phyloP scores from a whole-genome alignment of 2,113 vertebrate genomes.

The Tetraodon nigroviridis region DNA sequence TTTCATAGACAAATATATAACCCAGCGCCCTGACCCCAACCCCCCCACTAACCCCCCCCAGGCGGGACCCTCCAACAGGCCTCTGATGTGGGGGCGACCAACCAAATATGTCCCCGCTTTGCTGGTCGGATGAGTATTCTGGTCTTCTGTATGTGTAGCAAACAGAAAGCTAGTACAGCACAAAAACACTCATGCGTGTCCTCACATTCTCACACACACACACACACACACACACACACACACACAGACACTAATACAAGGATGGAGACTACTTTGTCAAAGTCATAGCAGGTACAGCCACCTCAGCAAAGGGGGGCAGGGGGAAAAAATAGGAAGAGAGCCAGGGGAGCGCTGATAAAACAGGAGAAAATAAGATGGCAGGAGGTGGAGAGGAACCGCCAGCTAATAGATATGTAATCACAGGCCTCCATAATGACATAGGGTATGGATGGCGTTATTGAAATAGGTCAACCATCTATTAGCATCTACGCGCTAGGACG shows the following conservation, averaged over 20 bases:
- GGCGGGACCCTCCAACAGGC: too few relatives aligned
- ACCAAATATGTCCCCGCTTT: too few relatives aligned
- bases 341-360: slow-evolving; percentile 30
- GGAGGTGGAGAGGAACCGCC: slow-evolving; percentile 30
- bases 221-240: slow-evolving; percentile 15
- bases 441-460: slow-evolving; percentile 58
- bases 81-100: too few relatives aligned
- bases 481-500: slow-evolving; percentile 49
- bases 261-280: slow-evolving; percentile 73
- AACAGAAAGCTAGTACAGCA: neutral
- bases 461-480: slow-evolving; percentile 64
- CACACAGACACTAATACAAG: slow-evolving; percentile 39
- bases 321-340: slow-evolving; percentile 10
- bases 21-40: too few relatives aligned
- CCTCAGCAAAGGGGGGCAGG: slow-evolving; percentile 68
- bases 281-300: slow-evolving; percentile 76
- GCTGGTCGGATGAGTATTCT: too few relatives aligned
- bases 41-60: too few relatives aligned
- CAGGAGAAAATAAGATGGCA: slow-evolving; percentile 19
- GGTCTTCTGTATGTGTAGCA: too few relatives aligned
- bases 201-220: neutral
- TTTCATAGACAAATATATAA: too few relatives aligned
- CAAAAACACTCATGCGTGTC: slow-evolving; percentile 18
- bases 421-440: slow-evolving; percentile 40
- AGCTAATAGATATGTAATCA: slow-evolving; percentile 56